phyloP scores from a whole-genome alignment of 2,113 vertebrate species.

The Archilochus colubris region DNA sequence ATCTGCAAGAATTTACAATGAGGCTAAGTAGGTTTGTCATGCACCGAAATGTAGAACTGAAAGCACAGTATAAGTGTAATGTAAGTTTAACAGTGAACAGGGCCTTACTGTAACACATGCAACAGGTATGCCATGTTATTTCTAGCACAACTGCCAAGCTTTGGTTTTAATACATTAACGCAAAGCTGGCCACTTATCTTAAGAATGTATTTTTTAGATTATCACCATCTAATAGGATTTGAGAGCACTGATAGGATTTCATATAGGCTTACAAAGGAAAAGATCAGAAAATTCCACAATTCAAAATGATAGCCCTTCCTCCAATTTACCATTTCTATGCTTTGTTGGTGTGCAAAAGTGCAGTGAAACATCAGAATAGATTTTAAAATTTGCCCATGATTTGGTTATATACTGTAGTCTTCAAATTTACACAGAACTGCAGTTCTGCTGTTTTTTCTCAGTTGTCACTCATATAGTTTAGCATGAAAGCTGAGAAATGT shows the following conservation, averaged over 20 bases:
- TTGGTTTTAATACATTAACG: constrained; percentile 46
- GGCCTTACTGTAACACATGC: constrained; percentile 15
- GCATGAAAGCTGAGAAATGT: no score
- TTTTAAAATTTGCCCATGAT: no score
- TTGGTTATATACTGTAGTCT: no score
- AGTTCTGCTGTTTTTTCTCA: no score
- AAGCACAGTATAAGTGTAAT: background rate
- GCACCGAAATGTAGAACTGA: background rate
- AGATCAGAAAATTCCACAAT: constrained; percentile 62
- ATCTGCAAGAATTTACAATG: constrained; percentile 26
- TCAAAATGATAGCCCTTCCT: constrained; percentile 53
- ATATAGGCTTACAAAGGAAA: constrained; percentile 51
- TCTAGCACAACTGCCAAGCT: constrained; percentile 41
- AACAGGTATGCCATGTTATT: background rate
- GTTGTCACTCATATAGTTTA: no score
- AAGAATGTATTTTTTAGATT: constrained; percentile 60
- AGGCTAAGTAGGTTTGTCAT: constrained; percentile 54
- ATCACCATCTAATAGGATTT: constrained; percentile 52
- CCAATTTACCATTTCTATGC: constrained; percentile 35
- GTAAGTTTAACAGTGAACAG: background rate
- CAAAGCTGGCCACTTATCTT: constrained; percentile 71
- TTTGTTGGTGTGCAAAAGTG: background rate
- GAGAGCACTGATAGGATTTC: constrained; percentile 60
- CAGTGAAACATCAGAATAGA: no score
- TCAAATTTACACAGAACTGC: no score